Conservation (phyloP, 1,140 invertebrate species). For the Atta texana region DNA sequence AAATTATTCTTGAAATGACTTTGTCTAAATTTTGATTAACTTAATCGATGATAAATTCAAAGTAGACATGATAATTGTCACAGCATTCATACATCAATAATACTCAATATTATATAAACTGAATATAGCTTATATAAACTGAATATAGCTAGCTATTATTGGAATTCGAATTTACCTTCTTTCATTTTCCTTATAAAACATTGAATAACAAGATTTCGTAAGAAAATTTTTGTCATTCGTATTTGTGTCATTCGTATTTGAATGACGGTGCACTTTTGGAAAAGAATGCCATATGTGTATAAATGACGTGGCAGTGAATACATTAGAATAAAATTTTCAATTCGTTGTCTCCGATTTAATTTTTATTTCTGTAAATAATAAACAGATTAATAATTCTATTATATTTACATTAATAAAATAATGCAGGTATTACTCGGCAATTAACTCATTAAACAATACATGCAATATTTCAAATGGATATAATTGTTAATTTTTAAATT, state of each 20-base stretch:
- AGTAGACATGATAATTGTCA: background rate
- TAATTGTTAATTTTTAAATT: background rate
- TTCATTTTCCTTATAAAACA: background rate
- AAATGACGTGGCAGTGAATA: background rate
- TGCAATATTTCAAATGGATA: background rate
- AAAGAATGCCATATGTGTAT: background rate
- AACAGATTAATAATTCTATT: background rate
- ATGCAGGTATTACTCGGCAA: background rate
- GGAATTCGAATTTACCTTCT: background rate
- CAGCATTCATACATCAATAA: background rate
- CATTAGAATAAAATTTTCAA: background rate
- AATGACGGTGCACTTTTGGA: background rate
- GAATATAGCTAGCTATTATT: background rate
- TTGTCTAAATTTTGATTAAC: background rate
- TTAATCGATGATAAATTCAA: background rate
- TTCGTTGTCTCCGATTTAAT: background rate
- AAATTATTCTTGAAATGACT: no score
- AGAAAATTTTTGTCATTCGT: background rate
- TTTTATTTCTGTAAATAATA: background rate
- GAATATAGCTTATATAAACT: background rate
- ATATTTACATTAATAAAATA: background rate
- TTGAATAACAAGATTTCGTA: background rate
- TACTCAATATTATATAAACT: background rate
- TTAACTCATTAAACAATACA: background rate
- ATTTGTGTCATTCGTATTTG: background rate